phyloP scores from a whole-genome alignment of 1,140 invertebrate species.

The Caenorhabditis brenneri region DNA sequence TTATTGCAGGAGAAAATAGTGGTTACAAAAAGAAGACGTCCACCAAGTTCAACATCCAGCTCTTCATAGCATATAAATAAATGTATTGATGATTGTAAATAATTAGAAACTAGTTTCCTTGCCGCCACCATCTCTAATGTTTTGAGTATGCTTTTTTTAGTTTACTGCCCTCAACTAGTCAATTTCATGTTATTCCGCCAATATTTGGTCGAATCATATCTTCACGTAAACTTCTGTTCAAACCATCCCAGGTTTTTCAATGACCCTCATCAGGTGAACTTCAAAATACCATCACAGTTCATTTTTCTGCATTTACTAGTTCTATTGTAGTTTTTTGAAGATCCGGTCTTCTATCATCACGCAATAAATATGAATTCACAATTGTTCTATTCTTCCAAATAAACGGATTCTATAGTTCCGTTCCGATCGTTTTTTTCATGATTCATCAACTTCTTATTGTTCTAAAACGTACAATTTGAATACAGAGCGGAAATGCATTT shows the following conservation, averaged over 20 bases:
- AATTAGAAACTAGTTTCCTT: slow-evolving; percentile 18
- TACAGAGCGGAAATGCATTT: no score
- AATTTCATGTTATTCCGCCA: slow-evolving; percentile 36
- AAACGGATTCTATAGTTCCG: no score
- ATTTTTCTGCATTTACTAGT: neutral
- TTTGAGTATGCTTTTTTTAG: neutral
- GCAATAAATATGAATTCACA: slow-evolving; percentile 18
- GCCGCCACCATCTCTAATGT: neutral
- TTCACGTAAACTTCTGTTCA: neutral
- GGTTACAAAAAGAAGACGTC: neutral
- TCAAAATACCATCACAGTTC: neutral
- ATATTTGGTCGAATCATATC: slow-evolving; percentile 31
- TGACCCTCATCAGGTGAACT: neutral
- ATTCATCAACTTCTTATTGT: no score
- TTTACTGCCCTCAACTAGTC: neutral
- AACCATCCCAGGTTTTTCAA: neutral
- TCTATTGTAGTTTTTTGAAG: neutral
- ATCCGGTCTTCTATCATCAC: neutral
- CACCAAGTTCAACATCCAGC: slow-evolving; percentile 18
- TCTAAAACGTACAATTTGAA: no score
- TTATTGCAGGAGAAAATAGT: slow-evolving; percentile 23
- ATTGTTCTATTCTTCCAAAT: no score
- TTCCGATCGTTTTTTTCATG: no score
- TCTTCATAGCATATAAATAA: neutral
- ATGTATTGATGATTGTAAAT: neutral